Evolutionary conservation across 2,797 vertebrate species (phyloP).

Genomic region (Clarias laeviceps): DNA sequence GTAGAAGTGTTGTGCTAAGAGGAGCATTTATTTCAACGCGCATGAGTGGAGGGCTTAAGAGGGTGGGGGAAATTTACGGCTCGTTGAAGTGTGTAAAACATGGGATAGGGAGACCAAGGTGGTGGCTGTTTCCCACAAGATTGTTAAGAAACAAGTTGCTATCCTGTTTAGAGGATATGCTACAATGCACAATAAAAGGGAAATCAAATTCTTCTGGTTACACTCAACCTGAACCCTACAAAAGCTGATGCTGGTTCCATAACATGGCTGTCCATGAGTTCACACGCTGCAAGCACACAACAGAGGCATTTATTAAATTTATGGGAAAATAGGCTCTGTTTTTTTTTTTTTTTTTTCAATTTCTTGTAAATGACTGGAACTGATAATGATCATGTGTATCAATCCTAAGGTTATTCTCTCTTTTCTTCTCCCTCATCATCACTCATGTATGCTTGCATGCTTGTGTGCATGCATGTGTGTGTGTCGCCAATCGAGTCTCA

Average conservation of each 20-base stretch:
- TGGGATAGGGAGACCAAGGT: slow-evolving; percentile 24
- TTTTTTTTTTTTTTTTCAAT: neutral
- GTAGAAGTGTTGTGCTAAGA: slow-evolving; percentile 19
- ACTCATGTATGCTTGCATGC: neutral
- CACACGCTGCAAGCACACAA: neutral
- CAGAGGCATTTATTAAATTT: neutral
- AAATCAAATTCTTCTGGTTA: slow-evolving; percentile 62
- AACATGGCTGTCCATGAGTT: neutral
- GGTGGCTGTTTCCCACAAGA: slow-evolving; percentile 68
- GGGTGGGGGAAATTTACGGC: slow-evolving; percentile 31
- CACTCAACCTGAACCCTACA: slow-evolving; percentile 46
- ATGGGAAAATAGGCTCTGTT: neutral
- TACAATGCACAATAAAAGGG: slow-evolving; percentile 55
- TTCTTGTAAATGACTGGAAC: neutral
- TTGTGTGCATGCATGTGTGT: neutral
- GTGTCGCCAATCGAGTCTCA: neutral
- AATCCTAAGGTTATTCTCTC: neutral
- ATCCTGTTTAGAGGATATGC: slow-evolving; percentile 34
- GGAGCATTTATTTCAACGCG: slow-evolving; percentile 26
- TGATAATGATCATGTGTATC: neutral
- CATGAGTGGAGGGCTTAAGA: slow-evolving; percentile 32
- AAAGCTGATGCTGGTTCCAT: neutral
- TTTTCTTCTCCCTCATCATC: neutral
- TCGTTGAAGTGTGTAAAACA: slow-evolving; percentile 31
- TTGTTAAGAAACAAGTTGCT: slow-evolving; percentile 40